These are phyloP conservation scores for Cremastinae sp. DNA, from an alignment of 2,888 invertebrate genomes.

Conservation along the genomic window DNA sequence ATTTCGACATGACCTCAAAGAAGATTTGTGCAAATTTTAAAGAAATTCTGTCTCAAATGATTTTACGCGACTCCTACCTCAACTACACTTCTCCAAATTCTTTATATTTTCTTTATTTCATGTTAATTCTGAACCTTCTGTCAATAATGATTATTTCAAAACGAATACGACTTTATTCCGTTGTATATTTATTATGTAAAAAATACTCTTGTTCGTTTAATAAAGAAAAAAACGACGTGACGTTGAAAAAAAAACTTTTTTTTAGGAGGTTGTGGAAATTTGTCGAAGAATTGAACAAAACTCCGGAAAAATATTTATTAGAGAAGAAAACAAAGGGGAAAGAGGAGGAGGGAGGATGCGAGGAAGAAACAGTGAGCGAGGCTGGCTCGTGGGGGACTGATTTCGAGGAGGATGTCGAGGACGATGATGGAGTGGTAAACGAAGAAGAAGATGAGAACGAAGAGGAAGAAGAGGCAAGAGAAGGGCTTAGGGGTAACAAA, in stretches of 20 bases:
- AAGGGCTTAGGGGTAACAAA: too few relatives aligned
- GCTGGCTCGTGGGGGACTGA: slow-evolving; percentile 78
- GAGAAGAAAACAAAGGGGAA: slow-evolving; percentile 53
- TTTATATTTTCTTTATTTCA: slow-evolving; percentile 23
- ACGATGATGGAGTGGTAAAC: slow-evolving; percentile 41
- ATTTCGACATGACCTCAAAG: too few relatives aligned
- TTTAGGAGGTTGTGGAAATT: slow-evolving; percentile 73
- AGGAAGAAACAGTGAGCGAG: slow-evolving; percentile 65
- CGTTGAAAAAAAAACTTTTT: too few relatives aligned
- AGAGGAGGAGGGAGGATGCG: slow-evolving; percentile 62
- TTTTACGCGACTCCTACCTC: too few relatives aligned
- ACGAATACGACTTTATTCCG: too few relatives aligned
- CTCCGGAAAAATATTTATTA: slow-evolving; percentile 71
- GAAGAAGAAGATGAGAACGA: slow-evolving; percentile 53
- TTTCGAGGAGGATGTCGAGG: slow-evolving; percentile 72
- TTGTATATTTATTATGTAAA: too few relatives aligned
- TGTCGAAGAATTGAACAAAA: slow-evolving; percentile 72
- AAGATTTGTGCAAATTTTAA: too few relatives aligned
- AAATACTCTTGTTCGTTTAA: too few relatives aligned
- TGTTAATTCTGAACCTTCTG: too few relatives aligned
- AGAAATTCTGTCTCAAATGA: too few relatives aligned
- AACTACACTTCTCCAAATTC: neutral
- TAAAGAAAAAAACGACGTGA: too few relatives aligned
- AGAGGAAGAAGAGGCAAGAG: slow-evolving; percentile 16
- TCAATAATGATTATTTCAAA: too few relatives aligned